phyloP scores from a whole-genome alignment of 2,797 vertebrate species.

The Hippopotamyrus pictus region DNA sequence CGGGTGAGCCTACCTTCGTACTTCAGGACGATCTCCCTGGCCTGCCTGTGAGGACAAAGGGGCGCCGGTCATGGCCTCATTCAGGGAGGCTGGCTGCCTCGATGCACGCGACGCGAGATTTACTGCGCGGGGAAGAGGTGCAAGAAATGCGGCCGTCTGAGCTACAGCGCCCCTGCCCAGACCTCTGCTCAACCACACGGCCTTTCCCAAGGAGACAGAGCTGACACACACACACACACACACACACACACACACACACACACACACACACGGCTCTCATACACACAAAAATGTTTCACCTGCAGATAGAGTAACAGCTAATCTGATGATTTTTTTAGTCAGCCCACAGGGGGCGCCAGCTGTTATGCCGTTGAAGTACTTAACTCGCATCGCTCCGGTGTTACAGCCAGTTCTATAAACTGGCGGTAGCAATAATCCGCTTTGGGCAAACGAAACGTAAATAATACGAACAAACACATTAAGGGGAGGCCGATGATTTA shows the following conservation, averaged over 20 bases:
- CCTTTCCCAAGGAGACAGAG: background rate
- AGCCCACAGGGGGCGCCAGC: background rate
- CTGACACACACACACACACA: background rate
- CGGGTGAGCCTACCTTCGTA: slow-evolving; percentile 90
- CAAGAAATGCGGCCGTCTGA: background rate
- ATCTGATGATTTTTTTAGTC: background rate
- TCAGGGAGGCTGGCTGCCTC: background rate
- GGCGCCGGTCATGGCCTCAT: background rate
- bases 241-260: background rate
- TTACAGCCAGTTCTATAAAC: background rate
- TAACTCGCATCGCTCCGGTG: background rate
- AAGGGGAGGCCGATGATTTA: background rate
- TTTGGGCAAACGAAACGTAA: background rate
- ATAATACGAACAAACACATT: background rate
- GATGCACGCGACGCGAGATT: background rate
- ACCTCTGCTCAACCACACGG: background rate
- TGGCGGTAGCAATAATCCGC: background rate
- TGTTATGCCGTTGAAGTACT: background rate
- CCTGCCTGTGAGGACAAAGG: slow-evolving; percentile 66
- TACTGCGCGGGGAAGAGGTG: background rate
- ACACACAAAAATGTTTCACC: background rate
- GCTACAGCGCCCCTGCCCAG: background rate
- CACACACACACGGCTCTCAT: background rate
- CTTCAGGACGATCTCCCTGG: slow-evolving; percentile 85
- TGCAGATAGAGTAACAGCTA: background rate